Conservation (phyloP, 2,797 vertebrate species). For the Dallia pectoralis region DNA sequence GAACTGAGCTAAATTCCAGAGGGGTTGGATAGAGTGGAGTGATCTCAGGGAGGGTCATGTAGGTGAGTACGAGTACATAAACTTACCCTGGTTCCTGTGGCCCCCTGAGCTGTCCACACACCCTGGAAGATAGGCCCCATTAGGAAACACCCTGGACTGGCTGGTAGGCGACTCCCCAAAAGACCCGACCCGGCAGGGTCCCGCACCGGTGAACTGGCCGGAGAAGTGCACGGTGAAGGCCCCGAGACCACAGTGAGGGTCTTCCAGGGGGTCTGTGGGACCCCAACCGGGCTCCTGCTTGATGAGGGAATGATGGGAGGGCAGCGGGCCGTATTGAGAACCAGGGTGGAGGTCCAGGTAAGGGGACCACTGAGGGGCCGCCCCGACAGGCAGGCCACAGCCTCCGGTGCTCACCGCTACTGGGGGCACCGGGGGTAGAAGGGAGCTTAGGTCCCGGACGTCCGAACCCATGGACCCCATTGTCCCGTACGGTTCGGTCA, state of each 20-base stretch:
- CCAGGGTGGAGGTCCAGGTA: constrained; percentile 84
- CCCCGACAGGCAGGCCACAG: constrained; percentile 83
- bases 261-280: constrained; percentile 83
- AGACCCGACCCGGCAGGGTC: constrained; percentile 87
- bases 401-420: constrained; percentile 76
- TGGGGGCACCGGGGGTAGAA: constrained; percentile 76
- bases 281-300: constrained; percentile 97
- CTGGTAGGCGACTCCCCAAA: constrained; percentile 81
- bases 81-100: constrained; percentile 89
- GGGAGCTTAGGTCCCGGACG: constrained; percentile 85
- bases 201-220: constrained; percentile 90
- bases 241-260: constrained; percentile 88
- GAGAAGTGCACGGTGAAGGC: constrained; percentile 98
- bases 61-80: too few relatives aligned
- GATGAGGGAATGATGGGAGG: constrained; percentile 90
- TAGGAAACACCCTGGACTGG: constrained; percentile 88
- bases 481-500: constrained; percentile 69
- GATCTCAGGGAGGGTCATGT: not conserved
- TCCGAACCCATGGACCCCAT: constrained; percentile 89
- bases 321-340: constrained; percentile 84
- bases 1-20: not conserved
- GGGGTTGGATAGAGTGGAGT: not conserved
- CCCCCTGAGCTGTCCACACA: constrained; percentile 86
- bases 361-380: constrained; percentile 88
- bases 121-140: constrained; percentile 84